Percentiles rank a stretch among this genome's conserved stretches.
phyloP scores from a whole-genome alignment of 2,797 vertebrate species.

The Eptatretus atami region DNA sequence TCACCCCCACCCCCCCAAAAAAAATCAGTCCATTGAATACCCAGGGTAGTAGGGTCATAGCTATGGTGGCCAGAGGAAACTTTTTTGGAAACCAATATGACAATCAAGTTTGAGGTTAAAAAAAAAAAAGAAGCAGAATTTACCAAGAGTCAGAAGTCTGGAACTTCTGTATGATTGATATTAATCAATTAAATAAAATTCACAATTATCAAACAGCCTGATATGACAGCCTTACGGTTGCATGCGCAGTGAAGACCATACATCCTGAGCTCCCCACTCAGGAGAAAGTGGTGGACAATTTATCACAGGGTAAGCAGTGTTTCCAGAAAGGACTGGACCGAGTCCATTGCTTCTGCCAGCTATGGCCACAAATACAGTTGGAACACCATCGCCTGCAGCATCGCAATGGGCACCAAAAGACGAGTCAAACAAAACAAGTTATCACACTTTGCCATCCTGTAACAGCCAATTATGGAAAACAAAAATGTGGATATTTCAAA shows the following conservation, averaged over 20 bases:
- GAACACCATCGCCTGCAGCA: constrained; percentile 36
- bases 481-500: too few relatives aligned
- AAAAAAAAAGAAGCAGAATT: too few relatives aligned
- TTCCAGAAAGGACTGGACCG: constrained; percentile 73
- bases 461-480: too few relatives aligned
- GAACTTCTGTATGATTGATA: not conserved
- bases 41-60: too few relatives aligned
- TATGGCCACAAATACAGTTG: constrained; percentile 73
- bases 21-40: too few relatives aligned
- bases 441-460: too few relatives aligned
- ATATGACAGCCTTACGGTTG: constrained; percentile 29
- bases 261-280: constrained; percentile 75
- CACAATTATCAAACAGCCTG: not conserved
- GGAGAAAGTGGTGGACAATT: constrained; percentile 66
- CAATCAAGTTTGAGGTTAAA: too few relatives aligned
- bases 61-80: too few relatives aligned
- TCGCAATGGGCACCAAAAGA: too few relatives aligned
- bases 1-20: too few relatives aligned
- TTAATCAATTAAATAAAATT: not conserved
- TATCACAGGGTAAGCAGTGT: constrained; percentile 63
- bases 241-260: constrained; percentile 81
- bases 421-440: too few relatives aligned
- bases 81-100: not conserved
- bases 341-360: constrained; percentile 85
- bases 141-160: not conserved